Conservation (phyloP, 1,140 invertebrate genomes). For the Lepeophtheirus salmonis region DNA sequence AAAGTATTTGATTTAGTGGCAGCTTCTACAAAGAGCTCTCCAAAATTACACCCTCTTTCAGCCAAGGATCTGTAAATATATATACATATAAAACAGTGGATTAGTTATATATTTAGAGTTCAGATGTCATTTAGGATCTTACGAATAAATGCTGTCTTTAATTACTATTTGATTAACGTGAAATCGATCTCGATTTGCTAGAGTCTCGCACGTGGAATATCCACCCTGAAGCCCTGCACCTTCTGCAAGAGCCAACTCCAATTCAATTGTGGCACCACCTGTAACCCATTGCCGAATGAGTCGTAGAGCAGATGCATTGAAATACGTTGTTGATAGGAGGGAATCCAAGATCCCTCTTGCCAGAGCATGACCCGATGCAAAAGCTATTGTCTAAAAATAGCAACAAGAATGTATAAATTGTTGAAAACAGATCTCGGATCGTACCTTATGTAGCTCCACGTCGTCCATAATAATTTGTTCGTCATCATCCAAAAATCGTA, state of each 20-base stretch:
- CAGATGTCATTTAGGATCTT: neutral
- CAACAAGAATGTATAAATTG: neutral
- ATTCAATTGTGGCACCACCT: slow-evolving; percentile 89
- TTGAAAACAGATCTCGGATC: neutral
- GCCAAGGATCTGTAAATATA: neutral
- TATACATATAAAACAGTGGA: neutral
- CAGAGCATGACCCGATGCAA: slow-evolving; percentile 34
- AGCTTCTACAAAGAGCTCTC: slow-evolving; percentile 84
- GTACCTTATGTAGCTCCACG: slow-evolving; percentile 8
- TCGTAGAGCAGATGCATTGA: slow-evolving; percentile 8
- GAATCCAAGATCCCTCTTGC: slow-evolving; percentile 69
- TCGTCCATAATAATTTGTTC: neutral
- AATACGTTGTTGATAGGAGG: slow-evolving; percentile 66
- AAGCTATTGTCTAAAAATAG: neutral
- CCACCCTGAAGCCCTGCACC: slow-evolving; percentile 88
- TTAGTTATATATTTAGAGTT: neutral
- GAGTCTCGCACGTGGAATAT: slow-evolving; percentile 35
- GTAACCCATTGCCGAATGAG: slow-evolving; percentile 42
- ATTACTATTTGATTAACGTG: neutral
- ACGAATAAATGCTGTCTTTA: slow-evolving; percentile 1
- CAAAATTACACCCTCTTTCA: slow-evolving; percentile 78
- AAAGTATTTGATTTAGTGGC: slow-evolving; percentile 91
- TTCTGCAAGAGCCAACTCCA: slow-evolving; percentile 91
- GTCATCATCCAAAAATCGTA: slow-evolving; percentile 8
- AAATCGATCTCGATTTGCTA: slow-evolving; percentile 1